Evolutionary conservation across 2,888 invertebrate species (phyloP), one percentile per base, ranked within the genome.

Genomic region (Cryptus armator): DNA sequence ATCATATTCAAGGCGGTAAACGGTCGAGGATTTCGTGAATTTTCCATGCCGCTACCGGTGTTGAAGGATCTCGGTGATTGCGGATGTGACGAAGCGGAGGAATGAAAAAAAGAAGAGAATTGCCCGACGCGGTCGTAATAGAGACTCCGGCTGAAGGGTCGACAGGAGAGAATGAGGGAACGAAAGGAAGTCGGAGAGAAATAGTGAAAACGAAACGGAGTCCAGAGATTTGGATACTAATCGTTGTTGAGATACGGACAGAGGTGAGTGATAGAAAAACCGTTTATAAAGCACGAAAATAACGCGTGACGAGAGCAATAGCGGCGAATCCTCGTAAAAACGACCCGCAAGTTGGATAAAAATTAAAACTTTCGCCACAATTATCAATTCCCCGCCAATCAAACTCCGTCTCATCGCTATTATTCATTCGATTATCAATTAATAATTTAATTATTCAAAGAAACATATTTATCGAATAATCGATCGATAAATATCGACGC

Each of bases 71-170:
- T 64, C 32, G 14, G 19, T 32, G 66, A 12, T 48, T 67, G 48
- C 19, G 53, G 32, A 71, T n/a, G 75, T 56, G 44, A 32, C 24
- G 53, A 19, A 37, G 70, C n/a, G 70, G 32, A 75, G 71, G 72
- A 75, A 68, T 24, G 24, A 77, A 51, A 32, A 71, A 66, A 51
- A 64, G 66, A 59, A 71, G 71, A 51, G 71, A 56, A 59, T 81
- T 56, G 79, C 53, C 46, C 48, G 44, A 74, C 53, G 48, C 71
- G 75, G 85, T 24, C 48, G 71, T 85, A 79, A 85, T 76, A 66
- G 85, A 82, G 79, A 85, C 48, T 68, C 24, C 24, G 77, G 46
- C 85, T 80, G 48, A 77, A 79, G 77, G 84, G 77, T 83, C 79
- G 68, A 83, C 71, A 76, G 62, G 77, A 81, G 66, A 64, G 44